Conservation (phyloP, 2,888 invertebrate species). For the Lepidocyrtoides sp. region DNA sequence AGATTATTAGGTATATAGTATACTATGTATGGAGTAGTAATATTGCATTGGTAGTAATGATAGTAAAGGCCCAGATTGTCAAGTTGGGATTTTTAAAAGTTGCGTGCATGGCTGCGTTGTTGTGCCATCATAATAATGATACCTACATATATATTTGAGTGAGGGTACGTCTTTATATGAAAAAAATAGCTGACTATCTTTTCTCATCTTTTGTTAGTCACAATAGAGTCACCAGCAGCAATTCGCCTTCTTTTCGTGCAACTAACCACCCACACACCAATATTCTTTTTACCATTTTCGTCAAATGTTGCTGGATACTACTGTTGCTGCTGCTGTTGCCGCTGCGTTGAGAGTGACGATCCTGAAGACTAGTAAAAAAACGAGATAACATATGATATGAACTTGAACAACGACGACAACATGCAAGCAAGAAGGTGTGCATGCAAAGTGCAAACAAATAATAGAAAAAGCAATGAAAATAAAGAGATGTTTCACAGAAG, state of each 20-base stretch:
- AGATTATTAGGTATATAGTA: neutral
- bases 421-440: neutral
- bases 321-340: neutral
- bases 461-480: slow-evolving; percentile 31
- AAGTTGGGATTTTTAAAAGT: slow-evolving; percentile 13
- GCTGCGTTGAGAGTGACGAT: slow-evolving; percentile 28
- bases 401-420: neutral
- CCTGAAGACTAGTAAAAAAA: slow-evolving; percentile 33
- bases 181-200: neutral
- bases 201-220: slow-evolving; percentile 35
- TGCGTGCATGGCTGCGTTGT: slow-evolving; percentile 21
- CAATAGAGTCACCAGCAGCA: slow-evolving; percentile 18
- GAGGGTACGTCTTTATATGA: neutral
- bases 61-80: neutral
- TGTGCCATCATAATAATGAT: slow-evolving; percentile 3
- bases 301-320: slow-evolving; percentile 64
- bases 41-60: neutral
- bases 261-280: slow-evolving; percentile 79
- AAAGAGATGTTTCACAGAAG: slow-evolving; percentile 10
- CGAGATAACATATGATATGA: slow-evolving; percentile 66
- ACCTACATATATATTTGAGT: neutral
- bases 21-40: neutral
- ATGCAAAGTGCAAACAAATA: slow-evolving; percentile 29
- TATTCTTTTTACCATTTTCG: slow-evolving; percentile 78
- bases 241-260: slow-evolving; percentile 51